These are phyloP conservation scores for Leptinotarsa undecemlineata DNA, from an alignment of 1,140 invertebrate species.

Conservation along the genomic window DNA sequence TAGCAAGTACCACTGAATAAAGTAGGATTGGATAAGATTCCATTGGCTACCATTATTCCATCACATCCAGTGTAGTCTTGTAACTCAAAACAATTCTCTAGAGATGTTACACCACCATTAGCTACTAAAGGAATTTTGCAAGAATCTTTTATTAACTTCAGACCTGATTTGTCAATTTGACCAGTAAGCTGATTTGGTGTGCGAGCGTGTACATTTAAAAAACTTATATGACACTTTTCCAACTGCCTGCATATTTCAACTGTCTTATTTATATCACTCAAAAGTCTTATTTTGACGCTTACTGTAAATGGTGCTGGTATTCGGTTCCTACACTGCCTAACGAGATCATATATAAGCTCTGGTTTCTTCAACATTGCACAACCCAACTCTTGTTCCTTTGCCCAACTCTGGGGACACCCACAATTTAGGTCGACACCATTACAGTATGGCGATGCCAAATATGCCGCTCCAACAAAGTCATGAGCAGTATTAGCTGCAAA, in stretches of 20 bases:
- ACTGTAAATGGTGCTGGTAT: conserved; percentile 79
- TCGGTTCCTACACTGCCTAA: conserved; percentile 73
- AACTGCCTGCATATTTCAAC: conserved; percentile 77
- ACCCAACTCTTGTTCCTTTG: conserved; percentile 88
- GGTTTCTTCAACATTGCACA: conserved; percentile 82
- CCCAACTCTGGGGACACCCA: conserved; percentile 96
- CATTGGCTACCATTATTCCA: conserved; percentile 88
- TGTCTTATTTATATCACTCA: conserved; percentile 62
- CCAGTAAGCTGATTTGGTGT: conserved; percentile 78
- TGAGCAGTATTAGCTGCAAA: conserved; percentile 87
- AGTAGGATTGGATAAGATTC: conserved; percentile 87
- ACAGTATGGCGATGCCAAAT: conserved; percentile 82
- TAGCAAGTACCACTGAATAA: conserved; percentile 72
- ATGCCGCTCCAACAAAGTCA: conserved; percentile 84
- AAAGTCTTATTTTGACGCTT: conserved; percentile 89
- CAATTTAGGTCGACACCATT: conserved; percentile 96
- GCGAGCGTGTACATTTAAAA: conserved; percentile 88
- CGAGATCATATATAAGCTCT: conserved; percentile 80
- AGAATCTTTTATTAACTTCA: conserved; percentile 73
- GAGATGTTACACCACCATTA: conserved; percentile 84
- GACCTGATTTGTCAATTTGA: conserved; percentile 74
- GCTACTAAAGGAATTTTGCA: conserved; percentile 83
- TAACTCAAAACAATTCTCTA: conserved; percentile 71
- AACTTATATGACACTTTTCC: conserved; percentile 84
- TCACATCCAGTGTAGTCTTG: conserved; percentile 71